Evolutionary conservation across 2,113 vertebrate species (phyloP).

Genomic region (Lepidothrix coronata): DNA sequence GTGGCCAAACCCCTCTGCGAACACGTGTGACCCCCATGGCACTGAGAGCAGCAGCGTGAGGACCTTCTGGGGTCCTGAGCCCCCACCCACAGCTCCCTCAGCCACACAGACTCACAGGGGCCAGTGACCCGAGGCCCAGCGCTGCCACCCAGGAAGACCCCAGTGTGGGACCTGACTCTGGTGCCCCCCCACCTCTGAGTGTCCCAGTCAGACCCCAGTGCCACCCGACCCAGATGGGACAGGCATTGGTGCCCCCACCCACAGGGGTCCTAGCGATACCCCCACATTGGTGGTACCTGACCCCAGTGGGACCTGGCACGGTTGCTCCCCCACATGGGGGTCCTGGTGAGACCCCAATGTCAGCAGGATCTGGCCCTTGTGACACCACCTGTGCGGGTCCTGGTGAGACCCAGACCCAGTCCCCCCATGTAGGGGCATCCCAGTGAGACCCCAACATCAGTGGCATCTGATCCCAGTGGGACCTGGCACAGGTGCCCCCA

Average conservation of each 20-base stretch:
- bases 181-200: too few relatives aligned
- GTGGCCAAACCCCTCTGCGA: accelerated
- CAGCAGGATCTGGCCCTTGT: not conserved
- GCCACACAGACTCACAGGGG: not conserved
- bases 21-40: accelerated
- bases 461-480: not conserved
- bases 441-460: not conserved
- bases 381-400: not conserved
- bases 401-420: not conserved
- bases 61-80: not conserved
- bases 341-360: not conserved
- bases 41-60: accelerated
- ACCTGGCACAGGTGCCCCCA: not conserved
- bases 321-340: not conserved
- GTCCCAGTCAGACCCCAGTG: not conserved
- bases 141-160: not conserved
- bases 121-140: not conserved
- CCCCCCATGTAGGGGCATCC: not conserved
- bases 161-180: not conserved
- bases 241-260: too few relatives aligned
- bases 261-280: not conserved
- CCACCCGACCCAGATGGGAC: not conserved
- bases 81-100: not conserved
- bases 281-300: not conserved
- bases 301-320: not conserved